Conservation (phyloP, 1,140 invertebrate genomes). For the Drosophila orosa region DNA sequence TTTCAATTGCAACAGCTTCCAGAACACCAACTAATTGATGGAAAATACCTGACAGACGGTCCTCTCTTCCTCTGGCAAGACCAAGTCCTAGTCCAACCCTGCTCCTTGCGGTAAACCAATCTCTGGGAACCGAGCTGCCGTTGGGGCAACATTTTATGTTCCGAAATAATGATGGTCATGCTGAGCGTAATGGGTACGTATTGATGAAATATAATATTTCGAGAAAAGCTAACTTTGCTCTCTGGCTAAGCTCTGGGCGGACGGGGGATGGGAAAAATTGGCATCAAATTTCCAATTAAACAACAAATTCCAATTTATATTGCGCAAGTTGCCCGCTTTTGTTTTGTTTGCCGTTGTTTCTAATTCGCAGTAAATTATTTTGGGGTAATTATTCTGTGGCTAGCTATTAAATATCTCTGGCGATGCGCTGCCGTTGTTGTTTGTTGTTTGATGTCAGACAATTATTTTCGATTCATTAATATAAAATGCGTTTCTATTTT, state of each 20-base stretch:
- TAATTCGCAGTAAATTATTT: conserved; percentile 71
- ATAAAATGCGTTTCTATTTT: conserved; percentile 25
- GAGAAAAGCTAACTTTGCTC: conserved; percentile 73
- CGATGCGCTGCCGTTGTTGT: conserved; percentile 1
- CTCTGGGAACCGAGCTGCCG: neutral
- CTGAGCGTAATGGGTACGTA: conserved; percentile 67
- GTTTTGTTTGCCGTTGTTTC: conserved; percentile 41
- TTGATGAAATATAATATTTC: conserved; percentile 77
- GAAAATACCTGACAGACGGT: conserved; percentile 6
- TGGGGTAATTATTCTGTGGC: conserved; percentile 66
- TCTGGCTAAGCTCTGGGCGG: conserved; percentile 6
- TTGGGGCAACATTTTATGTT: conserved; percentile 57
- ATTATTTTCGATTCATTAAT: conserved; percentile 58
- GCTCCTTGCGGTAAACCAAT: conserved; percentile 2
- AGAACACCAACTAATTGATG: conserved; percentile 33
- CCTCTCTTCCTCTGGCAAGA: neutral
- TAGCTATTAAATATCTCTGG: conserved; percentile 51
- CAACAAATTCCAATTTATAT: conserved; percentile 77
- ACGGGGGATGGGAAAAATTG: conserved; percentile 27
- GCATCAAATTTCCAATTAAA: conserved; percentile 82
- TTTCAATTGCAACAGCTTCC: conserved; percentile 10
- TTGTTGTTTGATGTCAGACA: conserved; percentile 26
- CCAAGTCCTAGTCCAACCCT: neutral
- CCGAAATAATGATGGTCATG: conserved; percentile 68
- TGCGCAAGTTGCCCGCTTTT: conserved; percentile 29